Conservation (phyloP, 2,113 vertebrate species). For the Amphiprion ocellaris region DNA sequence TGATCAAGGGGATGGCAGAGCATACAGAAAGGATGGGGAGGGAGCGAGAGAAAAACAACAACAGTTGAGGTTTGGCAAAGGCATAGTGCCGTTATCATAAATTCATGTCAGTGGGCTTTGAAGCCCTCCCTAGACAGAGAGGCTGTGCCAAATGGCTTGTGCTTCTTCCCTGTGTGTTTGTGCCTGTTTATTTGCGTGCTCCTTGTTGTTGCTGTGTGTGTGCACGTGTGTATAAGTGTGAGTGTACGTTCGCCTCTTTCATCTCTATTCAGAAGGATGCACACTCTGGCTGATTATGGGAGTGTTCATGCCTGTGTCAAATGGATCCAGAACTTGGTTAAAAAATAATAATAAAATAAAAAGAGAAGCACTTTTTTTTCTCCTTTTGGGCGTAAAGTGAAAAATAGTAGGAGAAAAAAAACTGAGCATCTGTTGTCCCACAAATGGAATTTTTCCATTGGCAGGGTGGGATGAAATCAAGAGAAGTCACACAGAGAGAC, state of each 20-base stretch:
- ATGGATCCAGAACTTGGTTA: slow-evolving; percentile 73
- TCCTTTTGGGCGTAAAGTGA: slow-evolving; percentile 50
- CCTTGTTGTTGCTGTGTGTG: slow-evolving; percentile 55
- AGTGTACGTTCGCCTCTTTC: slow-evolving; percentile 72
- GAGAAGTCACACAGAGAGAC: slow-evolving; percentile 25
- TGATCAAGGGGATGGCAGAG: slow-evolving; percentile 83
- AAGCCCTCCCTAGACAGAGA: slow-evolving; percentile 84
- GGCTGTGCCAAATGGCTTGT: slow-evolving; percentile 81
- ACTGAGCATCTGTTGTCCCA: slow-evolving; percentile 65
- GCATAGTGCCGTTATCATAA: slow-evolving; percentile 82
- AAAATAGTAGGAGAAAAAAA: slow-evolving; percentile 30
- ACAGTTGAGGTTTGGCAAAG: slow-evolving; percentile 85
- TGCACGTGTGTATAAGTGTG: slow-evolving; percentile 52
- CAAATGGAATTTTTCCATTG: slow-evolving; percentile 56
- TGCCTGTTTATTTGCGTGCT: slow-evolving; percentile 75
- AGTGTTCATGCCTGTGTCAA: slow-evolving; percentile 75
- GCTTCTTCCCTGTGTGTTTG: slow-evolving; percentile 75
- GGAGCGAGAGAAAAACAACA: slow-evolving; percentile 81
- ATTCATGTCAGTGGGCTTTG: slow-evolving; percentile 88
- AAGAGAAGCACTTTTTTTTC: slow-evolving; percentile 36
- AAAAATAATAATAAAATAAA: slow-evolving; percentile 38
- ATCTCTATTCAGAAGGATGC: slow-evolving; percentile 81
- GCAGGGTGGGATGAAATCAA: slow-evolving; percentile 44
- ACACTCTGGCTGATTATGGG: slow-evolving; percentile 77
- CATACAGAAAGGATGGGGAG: slow-evolving; percentile 71